Conservation (phyloP, 2,113 vertebrate genomes). For the Raja brachyura region DNA sequence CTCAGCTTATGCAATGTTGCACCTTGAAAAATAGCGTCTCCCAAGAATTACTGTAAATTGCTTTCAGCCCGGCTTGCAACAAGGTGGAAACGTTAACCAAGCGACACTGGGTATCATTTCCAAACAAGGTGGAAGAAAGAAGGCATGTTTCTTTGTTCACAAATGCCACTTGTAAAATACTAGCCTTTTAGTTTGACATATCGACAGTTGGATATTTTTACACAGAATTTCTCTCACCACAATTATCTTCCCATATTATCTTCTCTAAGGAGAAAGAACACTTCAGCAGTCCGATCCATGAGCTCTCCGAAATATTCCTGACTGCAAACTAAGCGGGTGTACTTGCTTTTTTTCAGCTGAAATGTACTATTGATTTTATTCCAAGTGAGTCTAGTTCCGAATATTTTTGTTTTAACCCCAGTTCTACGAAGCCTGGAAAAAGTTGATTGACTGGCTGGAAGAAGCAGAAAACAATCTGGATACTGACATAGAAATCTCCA, state of each 20-base stretch:
- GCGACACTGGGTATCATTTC: neutral
- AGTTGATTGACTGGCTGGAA: constrained; percentile 90
- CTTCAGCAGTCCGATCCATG: neutral
- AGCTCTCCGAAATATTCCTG: neutral
- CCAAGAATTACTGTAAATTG: neutral
- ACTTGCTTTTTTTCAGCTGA: neutral
- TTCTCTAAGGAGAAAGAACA: neutral
- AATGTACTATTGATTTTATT: neutral
- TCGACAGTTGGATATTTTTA: neutral
- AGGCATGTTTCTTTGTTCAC: neutral
- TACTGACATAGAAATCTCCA: constrained; percentile 93
- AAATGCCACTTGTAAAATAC: neutral
- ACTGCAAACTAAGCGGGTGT: neutral
- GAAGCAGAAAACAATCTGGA: constrained; percentile 91
- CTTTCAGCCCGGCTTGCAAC: neutral
- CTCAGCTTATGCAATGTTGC: neutral
- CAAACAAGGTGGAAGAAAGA: neutral
- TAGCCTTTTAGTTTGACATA: neutral
- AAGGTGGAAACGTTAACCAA: neutral
- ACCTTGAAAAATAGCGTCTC: neutral
- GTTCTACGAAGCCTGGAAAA: constrained; percentile 98
- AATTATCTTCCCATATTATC: neutral
- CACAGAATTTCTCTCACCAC: neutral
- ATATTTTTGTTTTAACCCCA: constrained; percentile 47
- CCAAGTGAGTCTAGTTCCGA: neutral